Percentiles rank a stretch among this genome's conserved stretches.
Evolutionary conservation across 1,140 invertebrate species (phyloP).

Genomic region (Capitella teleta): DNA sequence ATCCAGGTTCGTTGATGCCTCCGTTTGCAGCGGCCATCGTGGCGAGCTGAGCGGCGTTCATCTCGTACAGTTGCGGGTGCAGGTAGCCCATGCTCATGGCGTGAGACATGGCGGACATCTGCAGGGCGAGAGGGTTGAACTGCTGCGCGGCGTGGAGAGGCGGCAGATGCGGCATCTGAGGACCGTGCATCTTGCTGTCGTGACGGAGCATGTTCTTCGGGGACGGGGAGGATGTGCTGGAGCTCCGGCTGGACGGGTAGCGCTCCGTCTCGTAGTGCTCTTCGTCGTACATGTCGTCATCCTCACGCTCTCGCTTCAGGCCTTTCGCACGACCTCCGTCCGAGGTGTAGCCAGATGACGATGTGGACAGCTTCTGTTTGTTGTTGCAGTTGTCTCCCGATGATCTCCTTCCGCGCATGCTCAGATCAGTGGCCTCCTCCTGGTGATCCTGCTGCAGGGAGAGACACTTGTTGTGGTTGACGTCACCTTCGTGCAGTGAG

Average conservation of each 20-base stretch:
- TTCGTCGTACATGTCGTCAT: not conserved
- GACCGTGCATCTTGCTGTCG: constrained; percentile 22
- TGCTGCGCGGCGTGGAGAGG: constrained; percentile 21
- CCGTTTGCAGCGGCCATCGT: not conserved
- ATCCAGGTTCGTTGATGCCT: not conserved
- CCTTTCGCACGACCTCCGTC: not conserved
- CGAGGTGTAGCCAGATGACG: not conserved
- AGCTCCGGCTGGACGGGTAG: not conserved
- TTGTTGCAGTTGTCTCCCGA: not conserved
- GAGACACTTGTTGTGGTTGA: too few relatives aligned
- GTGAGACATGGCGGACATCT: constrained; percentile 5
- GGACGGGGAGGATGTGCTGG: not conserved
- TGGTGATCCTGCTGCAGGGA: too few relatives aligned
- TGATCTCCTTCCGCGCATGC: not conserved
- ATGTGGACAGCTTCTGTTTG: not conserved
- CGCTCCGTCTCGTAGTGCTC: not conserved
- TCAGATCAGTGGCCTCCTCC: constrained; percentile 4
- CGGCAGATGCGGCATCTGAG: constrained; percentile 27
- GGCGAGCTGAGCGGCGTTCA: not conserved
- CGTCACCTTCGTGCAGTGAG: too few relatives aligned
- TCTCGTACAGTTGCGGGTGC: constrained; percentile 1
- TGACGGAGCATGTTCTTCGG: not conserved
- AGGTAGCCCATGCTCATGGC: constrained; percentile 1
- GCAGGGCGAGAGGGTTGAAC: not conserved
- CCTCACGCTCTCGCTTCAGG: not conserved